Conservation (phyloP, 1,140 invertebrate genomes). For the Diuraphis noxia region DNA sequence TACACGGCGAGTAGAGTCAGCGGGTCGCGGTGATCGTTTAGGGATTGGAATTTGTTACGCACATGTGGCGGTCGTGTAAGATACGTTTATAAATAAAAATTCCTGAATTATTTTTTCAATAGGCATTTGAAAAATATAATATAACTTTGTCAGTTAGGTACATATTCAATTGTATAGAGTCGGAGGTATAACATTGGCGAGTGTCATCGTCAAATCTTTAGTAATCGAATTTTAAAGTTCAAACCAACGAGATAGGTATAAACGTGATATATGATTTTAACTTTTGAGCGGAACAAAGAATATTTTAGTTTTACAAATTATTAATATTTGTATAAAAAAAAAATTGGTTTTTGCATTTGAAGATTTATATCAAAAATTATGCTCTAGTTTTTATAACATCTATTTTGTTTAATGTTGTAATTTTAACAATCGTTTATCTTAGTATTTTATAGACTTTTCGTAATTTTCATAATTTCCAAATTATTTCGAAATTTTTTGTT, state of each 20-base stretch:
- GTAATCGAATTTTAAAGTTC: background rate
- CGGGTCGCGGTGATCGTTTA: background rate
- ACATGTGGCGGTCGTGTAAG: background rate
- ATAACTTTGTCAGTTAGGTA: background rate
- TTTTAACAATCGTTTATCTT: too few relatives aligned
- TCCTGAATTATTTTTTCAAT: background rate
- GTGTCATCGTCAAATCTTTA: background rate
- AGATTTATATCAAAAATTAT: too few relatives aligned
- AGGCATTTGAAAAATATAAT: background rate
- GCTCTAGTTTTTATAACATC: too few relatives aligned
- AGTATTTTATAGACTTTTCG: too few relatives aligned
- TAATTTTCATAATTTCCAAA: too few relatives aligned
- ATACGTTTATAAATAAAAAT: background rate
- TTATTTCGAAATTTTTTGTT: background rate
- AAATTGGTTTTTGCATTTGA: too few relatives aligned
- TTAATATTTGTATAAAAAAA: too few relatives aligned
- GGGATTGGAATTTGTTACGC: background rate
- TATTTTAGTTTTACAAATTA: too few relatives aligned
- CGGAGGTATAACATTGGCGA: background rate
- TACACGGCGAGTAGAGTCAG: background rate
- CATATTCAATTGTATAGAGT: background rate
- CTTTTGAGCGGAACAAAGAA: background rate
- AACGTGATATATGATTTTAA: too few relatives aligned
- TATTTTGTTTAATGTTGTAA: too few relatives aligned
- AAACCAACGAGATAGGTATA: background rate